Evolutionary conservation across 2,797 vertebrate species (phyloP).

Genomic region (Borostomias antarcticus): DNA sequence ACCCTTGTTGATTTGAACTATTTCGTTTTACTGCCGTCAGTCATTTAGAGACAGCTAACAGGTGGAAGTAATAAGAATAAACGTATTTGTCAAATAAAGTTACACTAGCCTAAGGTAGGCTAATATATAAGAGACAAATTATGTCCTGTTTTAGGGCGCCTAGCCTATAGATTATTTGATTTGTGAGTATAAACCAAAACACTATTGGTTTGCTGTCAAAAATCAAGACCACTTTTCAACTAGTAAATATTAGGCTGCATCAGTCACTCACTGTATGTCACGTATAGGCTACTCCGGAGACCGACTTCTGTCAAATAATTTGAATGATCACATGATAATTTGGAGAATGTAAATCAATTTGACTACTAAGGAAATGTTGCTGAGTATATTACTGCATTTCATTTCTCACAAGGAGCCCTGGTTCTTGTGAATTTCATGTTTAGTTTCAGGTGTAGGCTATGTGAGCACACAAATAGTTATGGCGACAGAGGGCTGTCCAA

Average conservation of each 20-base stretch:
- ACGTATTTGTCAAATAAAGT: neutral
- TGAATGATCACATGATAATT: constrained; percentile 28
- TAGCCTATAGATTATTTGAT: neutral
- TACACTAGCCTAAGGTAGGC: neutral
- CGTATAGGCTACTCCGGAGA: constrained; percentile 29
- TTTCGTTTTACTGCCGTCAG: no score
- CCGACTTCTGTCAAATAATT: constrained; percentile 54
- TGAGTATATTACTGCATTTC: constrained; percentile 33
- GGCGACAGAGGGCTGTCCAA: constrained; percentile 52
- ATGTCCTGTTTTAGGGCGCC: neutral
- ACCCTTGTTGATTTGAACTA: no score
- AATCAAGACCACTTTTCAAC: neutral
- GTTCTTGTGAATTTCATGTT: constrained; percentile 56
- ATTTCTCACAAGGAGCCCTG: constrained; percentile 13
- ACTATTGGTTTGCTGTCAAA: neutral
- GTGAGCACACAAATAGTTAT: constrained; percentile 42
- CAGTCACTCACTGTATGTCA: no score
- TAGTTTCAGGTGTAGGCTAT: constrained; percentile 47
- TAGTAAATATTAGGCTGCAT: neutral
- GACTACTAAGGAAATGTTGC: constrained; percentile 53
- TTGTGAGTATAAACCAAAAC: neutral
- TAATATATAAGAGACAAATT: neutral
- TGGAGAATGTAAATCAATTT: constrained; percentile 34
- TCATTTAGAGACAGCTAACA: no score
- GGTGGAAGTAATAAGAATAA: no score